Conservation (phyloP, 2,797 vertebrate genomes). For the Enteromius thamalakanensis region DNA sequence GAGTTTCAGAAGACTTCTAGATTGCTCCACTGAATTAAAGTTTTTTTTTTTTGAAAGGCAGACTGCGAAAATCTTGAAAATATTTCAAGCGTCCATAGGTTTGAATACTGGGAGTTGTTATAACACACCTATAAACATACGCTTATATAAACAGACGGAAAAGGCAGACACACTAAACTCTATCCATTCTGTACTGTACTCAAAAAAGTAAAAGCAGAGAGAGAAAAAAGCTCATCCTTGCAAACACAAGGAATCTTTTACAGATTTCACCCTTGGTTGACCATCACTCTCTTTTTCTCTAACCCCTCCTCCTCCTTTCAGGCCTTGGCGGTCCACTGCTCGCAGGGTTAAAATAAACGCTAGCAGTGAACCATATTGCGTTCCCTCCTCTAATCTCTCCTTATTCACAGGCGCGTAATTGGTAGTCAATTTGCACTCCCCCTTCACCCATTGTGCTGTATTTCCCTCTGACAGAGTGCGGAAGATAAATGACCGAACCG, state of each 20-base stretch:
- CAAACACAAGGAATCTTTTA: conserved; percentile 58
- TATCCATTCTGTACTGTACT: conserved; percentile 11
- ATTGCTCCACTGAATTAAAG: too few species aligned
- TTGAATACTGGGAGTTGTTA: not conserved
- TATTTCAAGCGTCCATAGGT: not conserved
- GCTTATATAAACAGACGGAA: not conserved
- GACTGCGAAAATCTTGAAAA: not conserved
- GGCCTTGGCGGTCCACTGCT: conserved; percentile 60
- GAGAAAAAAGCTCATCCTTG: conserved; percentile 30
- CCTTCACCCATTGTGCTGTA: conserved; percentile 83
- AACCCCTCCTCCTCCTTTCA: conserved; percentile 51
- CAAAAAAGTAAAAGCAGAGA: not conserved
- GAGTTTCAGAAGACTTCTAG: not conserved
- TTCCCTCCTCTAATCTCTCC: conserved; percentile 68
- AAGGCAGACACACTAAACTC: conserved; percentile 4
- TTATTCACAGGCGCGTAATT: conserved; percentile 89
- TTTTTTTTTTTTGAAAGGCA: not conserved
- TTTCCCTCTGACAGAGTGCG: conserved; percentile 87
- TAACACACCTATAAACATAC: conserved; percentile 1
- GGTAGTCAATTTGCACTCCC: conserved; percentile 87
- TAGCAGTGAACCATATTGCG: conserved; percentile 64
- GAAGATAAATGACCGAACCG: conserved; percentile 86
- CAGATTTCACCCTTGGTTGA: conserved; percentile 59
- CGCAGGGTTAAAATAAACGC: conserved; percentile 81
- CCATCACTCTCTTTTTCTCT: conserved; percentile 47